Conservation (phyloP, 2,888 invertebrate genomes). For the Protophormia terraenovae region DNA sequence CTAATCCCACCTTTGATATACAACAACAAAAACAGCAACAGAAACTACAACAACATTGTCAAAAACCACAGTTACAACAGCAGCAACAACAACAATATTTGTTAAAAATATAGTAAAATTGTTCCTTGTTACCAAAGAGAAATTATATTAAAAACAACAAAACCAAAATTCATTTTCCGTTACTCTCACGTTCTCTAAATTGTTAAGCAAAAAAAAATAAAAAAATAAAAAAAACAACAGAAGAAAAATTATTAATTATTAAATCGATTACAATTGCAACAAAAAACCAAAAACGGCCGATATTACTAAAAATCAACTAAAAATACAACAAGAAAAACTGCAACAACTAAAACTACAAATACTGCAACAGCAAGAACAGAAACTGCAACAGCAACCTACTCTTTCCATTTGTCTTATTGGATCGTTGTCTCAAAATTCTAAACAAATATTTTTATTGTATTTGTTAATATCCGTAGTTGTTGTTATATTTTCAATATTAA, state of each 20-base stretch:
- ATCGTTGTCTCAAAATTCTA: conserved; percentile 56
- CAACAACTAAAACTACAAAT: conserved; percentile 50
- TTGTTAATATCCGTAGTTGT: conserved; percentile 23
- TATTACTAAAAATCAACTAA: conserved; percentile 30
- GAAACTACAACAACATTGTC: conserved; percentile 35
- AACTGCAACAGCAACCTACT: conserved; percentile 41
- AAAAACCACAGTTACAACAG: conserved; percentile 22
- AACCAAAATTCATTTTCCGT: neutral
- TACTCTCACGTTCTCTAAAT: neutral
- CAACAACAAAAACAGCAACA: conserved; percentile 51
- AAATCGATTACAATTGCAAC: conserved; percentile 1
- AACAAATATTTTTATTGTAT: conserved; percentile 32
- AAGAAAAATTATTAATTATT: conserved; percentile 11
- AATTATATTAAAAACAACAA: neutral
- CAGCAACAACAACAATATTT: conserved; percentile 65
- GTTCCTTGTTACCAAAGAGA: conserved; percentile 54
- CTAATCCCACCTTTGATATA: conserved; percentile 69
- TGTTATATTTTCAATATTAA: neutral
- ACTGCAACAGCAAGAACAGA: conserved; percentile 29
- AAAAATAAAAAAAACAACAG: too few relatives aligned
- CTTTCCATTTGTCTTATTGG: conserved; percentile 50
- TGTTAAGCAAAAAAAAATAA: neutral
- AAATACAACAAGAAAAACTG: conserved; percentile 47
- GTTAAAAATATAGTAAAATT: conserved; percentile 65
- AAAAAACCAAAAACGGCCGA: conserved; percentile 57